A percentile compares a stretch with the other conserved stretches of the same genome.
phyloP scores from a whole-genome alignment of 2,797 vertebrate species.

The Coranthus polyacanthus region DNA sequence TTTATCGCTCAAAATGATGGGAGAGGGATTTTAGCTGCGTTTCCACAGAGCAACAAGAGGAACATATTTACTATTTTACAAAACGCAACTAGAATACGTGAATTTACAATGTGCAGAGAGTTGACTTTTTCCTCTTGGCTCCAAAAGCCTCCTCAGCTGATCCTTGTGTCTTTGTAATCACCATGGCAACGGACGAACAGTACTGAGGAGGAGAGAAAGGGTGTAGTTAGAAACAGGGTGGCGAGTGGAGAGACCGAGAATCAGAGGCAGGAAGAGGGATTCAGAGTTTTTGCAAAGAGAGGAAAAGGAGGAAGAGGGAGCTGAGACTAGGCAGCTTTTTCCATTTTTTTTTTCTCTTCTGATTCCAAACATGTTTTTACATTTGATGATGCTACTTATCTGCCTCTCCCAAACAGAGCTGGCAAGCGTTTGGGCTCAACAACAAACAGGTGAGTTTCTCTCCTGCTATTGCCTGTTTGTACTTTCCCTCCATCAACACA shows the following conservation, averaged over 20 bases:
- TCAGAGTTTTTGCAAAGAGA: constrained; percentile 46
- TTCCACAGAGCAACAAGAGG: constrained; percentile 1
- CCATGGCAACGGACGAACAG: constrained; percentile 68
- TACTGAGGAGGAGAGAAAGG: constrained; percentile 70
- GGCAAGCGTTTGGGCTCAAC: constrained; percentile 58
- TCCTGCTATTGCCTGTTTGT: neutral
- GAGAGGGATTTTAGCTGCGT: constrained; percentile 8
- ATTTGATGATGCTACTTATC: constrained; percentile 68
- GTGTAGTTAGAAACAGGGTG: constrained; percentile 63
- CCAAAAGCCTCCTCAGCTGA: constrained; percentile 51
- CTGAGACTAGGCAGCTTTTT: constrained; percentile 8
- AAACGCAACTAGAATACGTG: constrained; percentile 2
- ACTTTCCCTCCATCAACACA: constrained; percentile 12
- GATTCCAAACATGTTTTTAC: constrained; percentile 66
- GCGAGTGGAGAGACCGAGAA: constrained; percentile 45
- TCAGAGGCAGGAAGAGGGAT: constrained; percentile 41
- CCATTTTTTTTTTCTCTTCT: constrained; percentile 1
- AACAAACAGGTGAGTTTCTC: constrained; percentile 76
- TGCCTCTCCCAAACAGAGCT: constrained; percentile 63
- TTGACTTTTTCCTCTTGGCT: constrained; percentile 30
- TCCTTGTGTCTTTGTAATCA: constrained; percentile 57
- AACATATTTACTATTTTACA: neutral
- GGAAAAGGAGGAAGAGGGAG: constrained; percentile 27
- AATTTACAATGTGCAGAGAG: constrained; percentile 7
- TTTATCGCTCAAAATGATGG: constrained; percentile 15